These are phyloP conservation scores for Drosophila lini DNA, from an alignment of 1,140 invertebrate species.

Conservation along the genomic window DNA sequence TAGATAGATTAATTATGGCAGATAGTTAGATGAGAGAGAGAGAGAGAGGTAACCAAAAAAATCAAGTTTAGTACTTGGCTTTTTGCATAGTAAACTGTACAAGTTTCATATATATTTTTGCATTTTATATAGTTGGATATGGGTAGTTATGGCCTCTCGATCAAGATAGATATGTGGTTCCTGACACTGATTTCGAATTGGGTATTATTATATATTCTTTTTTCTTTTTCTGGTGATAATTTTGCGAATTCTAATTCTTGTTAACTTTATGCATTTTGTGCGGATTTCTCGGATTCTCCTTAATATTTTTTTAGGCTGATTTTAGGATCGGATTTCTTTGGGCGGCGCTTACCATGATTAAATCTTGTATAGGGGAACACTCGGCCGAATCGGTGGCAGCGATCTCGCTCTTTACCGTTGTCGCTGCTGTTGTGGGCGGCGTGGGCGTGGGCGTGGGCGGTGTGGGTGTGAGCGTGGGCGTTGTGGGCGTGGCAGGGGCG, in stretches of 20 bases:
- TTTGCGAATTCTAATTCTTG: slow-evolving; percentile 33
- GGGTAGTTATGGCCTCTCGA: slow-evolving; percentile 36
- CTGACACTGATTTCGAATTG: slow-evolving; percentile 20
- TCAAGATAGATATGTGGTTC: slow-evolving; percentile 23
- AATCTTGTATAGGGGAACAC: slow-evolving; percentile 80
- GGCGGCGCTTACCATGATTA: slow-evolving; percentile 80
- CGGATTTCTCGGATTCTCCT: slow-evolving; percentile 29
- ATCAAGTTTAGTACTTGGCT: slow-evolving; percentile 32
- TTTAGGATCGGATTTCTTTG: slow-evolving; percentile 44
- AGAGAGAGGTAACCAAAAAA: slow-evolving; percentile 35
- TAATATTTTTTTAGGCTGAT: slow-evolving; percentile 12
- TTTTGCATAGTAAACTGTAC: slow-evolving; percentile 77
- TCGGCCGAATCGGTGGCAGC: slow-evolving; percentile 73
- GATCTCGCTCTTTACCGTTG: slow-evolving; percentile 76
- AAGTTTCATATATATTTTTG: slow-evolving; percentile 60
- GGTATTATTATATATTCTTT: neutral
- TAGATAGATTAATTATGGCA: slow-evolving; percentile 27
- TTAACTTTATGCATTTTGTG: slow-evolving; percentile 33
- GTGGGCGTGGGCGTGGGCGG: slow-evolving; percentile 37
- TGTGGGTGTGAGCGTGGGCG: slow-evolving; percentile 32
- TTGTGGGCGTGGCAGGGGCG: slow-evolving; percentile 35
- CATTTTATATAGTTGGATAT: slow-evolving; percentile 44
- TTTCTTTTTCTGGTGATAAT: slow-evolving; percentile 14
- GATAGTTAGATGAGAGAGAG: slow-evolving; percentile 12
- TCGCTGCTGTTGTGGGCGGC: slow-evolving; percentile 28